Conservation (phyloP, 1,140 invertebrate genomes). For the Drosophila punjabiensis region DNA sequence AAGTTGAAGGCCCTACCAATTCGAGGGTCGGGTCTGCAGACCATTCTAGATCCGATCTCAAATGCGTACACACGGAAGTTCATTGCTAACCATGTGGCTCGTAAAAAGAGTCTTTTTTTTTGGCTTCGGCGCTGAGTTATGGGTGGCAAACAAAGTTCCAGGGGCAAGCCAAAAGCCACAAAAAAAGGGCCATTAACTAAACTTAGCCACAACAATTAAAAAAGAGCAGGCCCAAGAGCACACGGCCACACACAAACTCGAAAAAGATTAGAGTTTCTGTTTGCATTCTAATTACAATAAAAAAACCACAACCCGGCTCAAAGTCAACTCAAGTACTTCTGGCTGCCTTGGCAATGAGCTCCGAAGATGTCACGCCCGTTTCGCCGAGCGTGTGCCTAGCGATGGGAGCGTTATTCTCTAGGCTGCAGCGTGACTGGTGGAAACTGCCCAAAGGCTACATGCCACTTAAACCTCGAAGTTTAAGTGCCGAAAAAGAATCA, state of each 20-base stretch:
- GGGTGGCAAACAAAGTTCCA: conserved; percentile 57
- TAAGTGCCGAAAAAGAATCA: conserved; percentile 9
- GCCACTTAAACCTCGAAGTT: conserved; percentile 1
- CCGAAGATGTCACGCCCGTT: conserved; percentile 47
- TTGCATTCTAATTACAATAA: conserved; percentile 62
- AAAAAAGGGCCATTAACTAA: conserved; percentile 57
- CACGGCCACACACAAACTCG: conserved; percentile 6
- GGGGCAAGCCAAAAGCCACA: conserved; percentile 36
- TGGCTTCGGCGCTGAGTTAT: conserved; percentile 20
- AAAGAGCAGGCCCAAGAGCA: conserved; percentile 31
- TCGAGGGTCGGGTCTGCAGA: conserved; percentile 26
- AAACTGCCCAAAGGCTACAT: neutral
- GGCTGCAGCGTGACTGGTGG: neutral
- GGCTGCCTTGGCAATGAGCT: conserved; percentile 43
- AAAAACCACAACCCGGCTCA: conserved; percentile 40
- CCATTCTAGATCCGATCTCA: conserved; percentile 64
- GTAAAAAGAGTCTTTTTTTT: conserved; percentile 44
- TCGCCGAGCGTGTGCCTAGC: conserved; percentile 31
- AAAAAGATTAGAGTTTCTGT: conserved; percentile 47
- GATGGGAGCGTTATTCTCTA: conserved; percentile 26
- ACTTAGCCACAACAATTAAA: conserved; percentile 53
- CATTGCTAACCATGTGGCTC: conserved; percentile 59
- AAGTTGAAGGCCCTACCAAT: conserved; percentile 53
- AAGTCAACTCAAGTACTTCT: conserved; percentile 52
- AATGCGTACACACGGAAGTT: conserved; percentile 61